A percentile compares a stretch with the other conserved stretches of the same genome.
Evolutionary conservation across 2,113 vertebrate species (phyloP).

Genomic region (Prionailurus bengalensis): DNA sequence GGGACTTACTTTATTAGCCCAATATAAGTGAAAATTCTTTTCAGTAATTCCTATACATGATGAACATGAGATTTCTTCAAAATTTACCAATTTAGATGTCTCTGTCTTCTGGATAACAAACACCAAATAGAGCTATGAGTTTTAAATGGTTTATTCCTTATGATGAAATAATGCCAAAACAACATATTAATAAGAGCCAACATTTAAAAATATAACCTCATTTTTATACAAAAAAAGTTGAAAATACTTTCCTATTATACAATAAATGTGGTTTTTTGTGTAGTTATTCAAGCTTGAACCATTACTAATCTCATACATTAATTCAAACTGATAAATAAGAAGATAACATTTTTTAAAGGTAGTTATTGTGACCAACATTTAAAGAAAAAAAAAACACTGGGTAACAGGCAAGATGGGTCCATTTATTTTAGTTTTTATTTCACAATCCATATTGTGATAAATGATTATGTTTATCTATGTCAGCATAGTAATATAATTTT

Average conservation of each 20-base stretch:
- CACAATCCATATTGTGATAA: conserved; percentile 81
- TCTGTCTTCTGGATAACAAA: background rate
- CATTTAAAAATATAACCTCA: background rate
- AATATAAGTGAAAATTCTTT: conserved; percentile 25
- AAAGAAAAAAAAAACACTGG: conserved; percentile 3
- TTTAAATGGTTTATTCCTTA: background rate
- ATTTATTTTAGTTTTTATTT: conserved; percentile 75
- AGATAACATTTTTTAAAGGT: conserved; percentile 55
- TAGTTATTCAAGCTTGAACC: conserved; percentile 8
- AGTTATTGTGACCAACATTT: background rate
- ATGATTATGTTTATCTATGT: conserved; percentile 82
- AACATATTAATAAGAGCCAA: background rate
- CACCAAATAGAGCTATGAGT: background rate
- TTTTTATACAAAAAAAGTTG: conserved; percentile 43
- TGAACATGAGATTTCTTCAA: background rate
- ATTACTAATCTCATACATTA: conserved; percentile 39
- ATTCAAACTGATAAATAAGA: conserved; percentile 67
- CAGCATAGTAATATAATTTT: conserved; percentile 81
- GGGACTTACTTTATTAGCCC: background rate
- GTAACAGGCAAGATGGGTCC: conserved; percentile 58
- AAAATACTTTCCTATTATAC: conserved; percentile 41
- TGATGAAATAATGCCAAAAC: background rate
- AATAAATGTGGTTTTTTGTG: background rate
- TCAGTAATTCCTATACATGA: background rate
- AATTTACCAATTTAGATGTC: background rate